A percentile compares a stretch with the other conserved stretches of the same genome.
These are phyloP conservation scores for Synergus umbraculus DNA, from an alignment of 2,888 invertebrate species.

Conservation along the genomic window DNA sequence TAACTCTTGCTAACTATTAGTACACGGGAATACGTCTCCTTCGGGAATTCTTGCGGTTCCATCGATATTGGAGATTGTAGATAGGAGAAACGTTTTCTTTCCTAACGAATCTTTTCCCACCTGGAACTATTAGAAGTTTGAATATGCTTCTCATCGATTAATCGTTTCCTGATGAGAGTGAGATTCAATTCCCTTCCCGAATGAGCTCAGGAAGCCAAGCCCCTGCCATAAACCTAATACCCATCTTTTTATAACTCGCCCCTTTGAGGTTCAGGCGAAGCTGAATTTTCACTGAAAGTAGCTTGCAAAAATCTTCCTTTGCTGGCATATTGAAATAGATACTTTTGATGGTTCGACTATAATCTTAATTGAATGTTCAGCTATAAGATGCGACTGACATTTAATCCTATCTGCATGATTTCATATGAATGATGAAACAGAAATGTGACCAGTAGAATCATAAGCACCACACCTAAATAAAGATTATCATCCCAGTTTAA, in stretches of 20 bases:
- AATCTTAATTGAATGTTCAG: not conserved
- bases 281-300: slow-evolving; percentile 27
- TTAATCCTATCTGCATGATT: not conserved
- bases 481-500: slow-evolving; percentile 1
- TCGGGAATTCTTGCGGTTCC: not conserved
- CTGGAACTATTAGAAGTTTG: not conserved
- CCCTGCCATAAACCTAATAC: slow-evolving; percentile 24
- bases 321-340: not conserved
- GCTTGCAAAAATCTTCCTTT: not conserved
- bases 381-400: not conserved
- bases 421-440: not conserved
- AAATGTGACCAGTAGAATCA: not conserved
- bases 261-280: slow-evolving; percentile 2
- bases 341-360: not conserved
- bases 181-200: slow-evolving; percentile 31
- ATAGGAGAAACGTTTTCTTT: slow-evolving; percentile 7
- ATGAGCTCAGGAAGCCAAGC: slow-evolving; percentile 27
- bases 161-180: slow-evolving; percentile 16
- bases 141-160: slow-evolving; percentile 23
- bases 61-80: slow-evolving; percentile 2
- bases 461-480: not conserved
- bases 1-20: slow-evolving; percentile 36
- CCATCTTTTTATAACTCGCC: slow-evolving; percentile 22
- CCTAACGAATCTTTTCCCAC: not conserved
- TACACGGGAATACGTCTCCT: not conserved